A percentile compares a stretch with the other conserved stretches of the same genome.
These are phyloP conservation scores for Hirtodrosophila confusa DNA, from an alignment of 2,888 invertebrate genomes.

Conservation along the genomic window DNA sequence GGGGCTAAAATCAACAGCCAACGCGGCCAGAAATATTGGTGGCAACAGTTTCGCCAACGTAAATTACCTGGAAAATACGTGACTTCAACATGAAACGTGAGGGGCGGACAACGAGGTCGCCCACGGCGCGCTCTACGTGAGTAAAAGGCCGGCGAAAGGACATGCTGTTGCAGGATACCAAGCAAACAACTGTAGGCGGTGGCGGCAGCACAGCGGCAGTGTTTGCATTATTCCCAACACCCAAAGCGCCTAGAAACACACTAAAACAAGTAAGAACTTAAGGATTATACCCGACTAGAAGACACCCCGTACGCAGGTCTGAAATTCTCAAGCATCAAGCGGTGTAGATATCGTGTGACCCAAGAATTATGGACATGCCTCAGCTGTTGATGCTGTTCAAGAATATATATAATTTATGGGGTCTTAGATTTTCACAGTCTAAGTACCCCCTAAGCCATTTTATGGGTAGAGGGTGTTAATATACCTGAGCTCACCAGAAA, in stretches of 20 bases:
- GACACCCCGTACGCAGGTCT: too few relatives aligned
- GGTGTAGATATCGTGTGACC: too few relatives aligned
- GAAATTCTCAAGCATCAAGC: too few relatives aligned
- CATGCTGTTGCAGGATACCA: conserved; percentile 41
- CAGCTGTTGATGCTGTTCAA: too few relatives aligned
- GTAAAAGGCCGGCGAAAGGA: conserved; percentile 50
- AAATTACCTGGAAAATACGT: conserved; percentile 84
- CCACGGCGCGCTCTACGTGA: conserved; percentile 37
- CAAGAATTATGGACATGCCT: too few relatives aligned
- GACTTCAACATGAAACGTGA: conserved; percentile 76
- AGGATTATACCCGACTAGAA: too few relatives aligned
- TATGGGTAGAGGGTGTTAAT: too few relatives aligned
- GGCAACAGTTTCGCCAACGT: conserved; percentile 82
- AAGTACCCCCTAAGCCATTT: too few relatives aligned
- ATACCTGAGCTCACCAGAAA: too few relatives aligned
- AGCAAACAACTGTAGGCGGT: conserved; percentile 58
- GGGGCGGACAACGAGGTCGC: conserved; percentile 39
- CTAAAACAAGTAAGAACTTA: conserved; percentile 16
- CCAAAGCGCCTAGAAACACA: conserved; percentile 30
- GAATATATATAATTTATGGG: too few relatives aligned
- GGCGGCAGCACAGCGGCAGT: too few relatives aligned
- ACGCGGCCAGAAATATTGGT: conserved; percentile 74
- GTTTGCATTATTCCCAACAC: conserved; percentile 31
- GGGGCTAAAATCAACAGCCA: conserved; percentile 60
- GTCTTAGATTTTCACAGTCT: too few relatives aligned